phyloP scores from a whole-genome alignment of 2,888 invertebrate genomes.

The Glyphotaelius pellucidus region DNA sequence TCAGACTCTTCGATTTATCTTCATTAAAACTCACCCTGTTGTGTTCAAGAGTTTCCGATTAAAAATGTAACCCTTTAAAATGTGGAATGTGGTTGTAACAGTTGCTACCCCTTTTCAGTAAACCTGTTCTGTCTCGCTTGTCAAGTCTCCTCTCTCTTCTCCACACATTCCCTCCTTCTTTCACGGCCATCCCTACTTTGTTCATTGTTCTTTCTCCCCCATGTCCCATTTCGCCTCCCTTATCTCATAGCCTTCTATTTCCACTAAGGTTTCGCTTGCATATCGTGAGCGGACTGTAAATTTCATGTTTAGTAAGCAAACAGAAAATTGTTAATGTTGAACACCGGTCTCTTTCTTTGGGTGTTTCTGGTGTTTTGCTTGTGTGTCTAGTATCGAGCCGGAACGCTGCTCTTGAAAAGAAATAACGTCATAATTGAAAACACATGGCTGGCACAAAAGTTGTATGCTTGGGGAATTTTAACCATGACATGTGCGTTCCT shows the following conservation, averaged over 20 bases:
- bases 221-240: constrained; percentile 33
- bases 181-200: constrained; percentile 32
- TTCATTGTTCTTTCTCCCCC: constrained; percentile 16
- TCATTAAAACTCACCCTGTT: constrained; percentile 15
- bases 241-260: constrained; percentile 22
- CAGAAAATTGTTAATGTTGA: constrained; percentile 20
- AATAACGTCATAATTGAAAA: not conserved
- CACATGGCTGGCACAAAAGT: constrained; percentile 9
- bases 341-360: constrained; percentile 15
- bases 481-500: not conserved
- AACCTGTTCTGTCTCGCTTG: not conserved
- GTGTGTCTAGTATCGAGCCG: not conserved
- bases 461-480: not conserved
- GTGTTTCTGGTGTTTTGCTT: not conserved
- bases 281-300: constrained; percentile 40
- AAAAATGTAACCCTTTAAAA: constrained; percentile 48
- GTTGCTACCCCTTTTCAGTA: constrained; percentile 14
- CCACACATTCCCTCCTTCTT: not conserved
- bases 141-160: not conserved
- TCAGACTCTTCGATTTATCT: constrained; percentile 16
- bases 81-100: constrained; percentile 36
- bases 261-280: constrained; percentile 40
- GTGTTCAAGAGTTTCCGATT: constrained; percentile 4
- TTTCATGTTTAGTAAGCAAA: not conserved
- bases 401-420: constrained; percentile 16